These are phyloP conservation scores for Thinocorus orbignyianus DNA, from an alignment of 2,113 vertebrate genomes.

Conservation along the genomic window DNA sequence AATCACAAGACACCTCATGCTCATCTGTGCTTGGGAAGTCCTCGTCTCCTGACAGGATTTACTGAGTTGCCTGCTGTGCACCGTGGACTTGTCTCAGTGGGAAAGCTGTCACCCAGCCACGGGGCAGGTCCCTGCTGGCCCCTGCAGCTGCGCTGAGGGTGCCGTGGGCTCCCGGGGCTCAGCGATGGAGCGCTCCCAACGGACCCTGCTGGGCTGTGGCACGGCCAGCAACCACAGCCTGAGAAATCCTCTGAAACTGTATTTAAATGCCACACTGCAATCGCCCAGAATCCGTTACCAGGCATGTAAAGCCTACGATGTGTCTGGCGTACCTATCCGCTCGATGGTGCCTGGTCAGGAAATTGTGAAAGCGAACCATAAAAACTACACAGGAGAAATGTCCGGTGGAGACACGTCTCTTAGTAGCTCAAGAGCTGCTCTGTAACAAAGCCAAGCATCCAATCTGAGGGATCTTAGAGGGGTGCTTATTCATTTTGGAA, in stretches of 20 bases:
- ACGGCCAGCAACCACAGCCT: background rate
- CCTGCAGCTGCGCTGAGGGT: background rate
- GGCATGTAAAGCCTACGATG: background rate
- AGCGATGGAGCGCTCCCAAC: background rate
- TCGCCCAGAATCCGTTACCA: background rate
- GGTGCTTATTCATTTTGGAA: background rate
- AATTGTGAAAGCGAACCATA: background rate
- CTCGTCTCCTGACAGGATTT: background rate
- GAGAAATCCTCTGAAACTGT: background rate
- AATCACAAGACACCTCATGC: background rate
- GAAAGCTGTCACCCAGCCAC: background rate
- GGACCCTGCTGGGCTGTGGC: background rate
- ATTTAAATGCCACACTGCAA: slow-evolving; percentile 15
- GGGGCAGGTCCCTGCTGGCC: background rate
- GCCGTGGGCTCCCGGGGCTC: background rate
- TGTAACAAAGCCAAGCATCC: background rate
- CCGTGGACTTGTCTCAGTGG: background rate
- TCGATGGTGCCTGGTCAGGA: background rate
- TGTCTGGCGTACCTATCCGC: background rate
- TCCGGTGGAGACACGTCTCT: background rate
- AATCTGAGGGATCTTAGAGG: background rate
- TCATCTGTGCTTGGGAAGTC: background rate
- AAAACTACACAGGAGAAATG: background rate
- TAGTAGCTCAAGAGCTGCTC: background rate
- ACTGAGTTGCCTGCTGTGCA: background rate